These are phyloP conservation scores for Homalodisca vitripennis DNA, from an alignment of 1,140 invertebrate genomes.

Conservation along the genomic window DNA sequence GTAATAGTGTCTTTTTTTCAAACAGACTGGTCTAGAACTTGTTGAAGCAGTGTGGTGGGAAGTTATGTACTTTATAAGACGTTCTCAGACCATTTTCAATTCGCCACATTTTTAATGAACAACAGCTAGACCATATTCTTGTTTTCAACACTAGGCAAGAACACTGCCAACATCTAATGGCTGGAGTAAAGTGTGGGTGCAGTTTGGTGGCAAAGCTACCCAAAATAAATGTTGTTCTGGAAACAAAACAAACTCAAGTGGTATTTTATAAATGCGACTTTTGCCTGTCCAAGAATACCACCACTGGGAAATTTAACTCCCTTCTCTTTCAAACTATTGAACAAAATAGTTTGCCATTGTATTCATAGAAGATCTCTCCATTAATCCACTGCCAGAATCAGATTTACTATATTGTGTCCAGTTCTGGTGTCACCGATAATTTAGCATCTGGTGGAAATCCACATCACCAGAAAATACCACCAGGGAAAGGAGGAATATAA, in stretches of 20 bases:
- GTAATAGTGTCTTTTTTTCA: not conserved
- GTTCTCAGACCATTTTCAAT: not conserved
- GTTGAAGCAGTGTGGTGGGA: not conserved
- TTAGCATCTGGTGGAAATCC: not conserved
- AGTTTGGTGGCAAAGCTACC: not conserved
- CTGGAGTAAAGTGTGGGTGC: not conserved
- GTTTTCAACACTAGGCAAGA: not conserved
- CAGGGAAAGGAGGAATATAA: not conserved
- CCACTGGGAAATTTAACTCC: too few relatives aligned
- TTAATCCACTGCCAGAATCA: conserved; percentile 1
- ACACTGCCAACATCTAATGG: not conserved
- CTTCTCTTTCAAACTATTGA: not conserved
- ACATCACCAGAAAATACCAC: not conserved
- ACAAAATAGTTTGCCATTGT: not conserved
- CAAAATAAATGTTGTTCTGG: not conserved
- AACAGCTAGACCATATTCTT: not conserved
- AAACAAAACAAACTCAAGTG: not conserved
- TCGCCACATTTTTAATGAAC: too few relatives aligned
- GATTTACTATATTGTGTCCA: not conserved
- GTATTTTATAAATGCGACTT: not conserved
- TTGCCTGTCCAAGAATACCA: too few relatives aligned
- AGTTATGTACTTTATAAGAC: not conserved
- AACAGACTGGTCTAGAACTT: not conserved
- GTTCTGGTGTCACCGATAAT: not conserved
- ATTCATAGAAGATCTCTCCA: not conserved